Conservation (phyloP, 2,113 vertebrate species). For the Phylloscopus trochiloides region DNA sequence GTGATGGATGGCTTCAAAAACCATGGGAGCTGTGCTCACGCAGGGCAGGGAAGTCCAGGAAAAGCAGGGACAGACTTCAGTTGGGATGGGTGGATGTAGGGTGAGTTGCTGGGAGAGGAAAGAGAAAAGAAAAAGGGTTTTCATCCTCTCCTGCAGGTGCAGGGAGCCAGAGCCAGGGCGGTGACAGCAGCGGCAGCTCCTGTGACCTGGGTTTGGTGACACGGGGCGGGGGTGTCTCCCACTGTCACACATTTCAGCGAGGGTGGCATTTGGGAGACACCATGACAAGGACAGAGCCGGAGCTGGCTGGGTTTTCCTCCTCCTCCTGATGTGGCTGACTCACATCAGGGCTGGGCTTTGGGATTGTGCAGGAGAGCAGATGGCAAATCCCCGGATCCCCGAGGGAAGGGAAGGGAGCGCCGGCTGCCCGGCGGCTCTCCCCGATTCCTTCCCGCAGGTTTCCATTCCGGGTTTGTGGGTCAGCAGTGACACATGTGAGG, state of each 20-base stretch:
- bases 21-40: accelerated
- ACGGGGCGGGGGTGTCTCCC: accelerated
- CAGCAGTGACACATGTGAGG: accelerated
- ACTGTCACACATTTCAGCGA: accelerated
- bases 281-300: accelerated
- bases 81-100: not conserved
- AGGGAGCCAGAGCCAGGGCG: not conserved
- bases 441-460: accelerated
- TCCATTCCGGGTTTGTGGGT: not conserved
- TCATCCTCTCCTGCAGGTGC: not conserved
- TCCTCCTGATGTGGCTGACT: not conserved
- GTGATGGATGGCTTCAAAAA: not conserved
- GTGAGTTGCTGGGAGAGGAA: not conserved
- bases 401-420: not conserved
- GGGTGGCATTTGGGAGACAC: not conserved
- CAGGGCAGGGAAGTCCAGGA: not conserved
- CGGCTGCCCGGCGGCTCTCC: not conserved
- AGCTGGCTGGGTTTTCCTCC: not conserved
- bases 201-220: accelerated
- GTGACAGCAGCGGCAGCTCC: not conserved
- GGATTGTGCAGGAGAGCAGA: accelerated
- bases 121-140: not conserved
- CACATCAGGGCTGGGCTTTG: not conserved
- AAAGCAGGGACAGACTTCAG: not conserved
- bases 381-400: not conserved